Evolutionary conservation across 2,113 vertebrate species (phyloP).

Genomic region (Chaenocephalus aceratus): DNA sequence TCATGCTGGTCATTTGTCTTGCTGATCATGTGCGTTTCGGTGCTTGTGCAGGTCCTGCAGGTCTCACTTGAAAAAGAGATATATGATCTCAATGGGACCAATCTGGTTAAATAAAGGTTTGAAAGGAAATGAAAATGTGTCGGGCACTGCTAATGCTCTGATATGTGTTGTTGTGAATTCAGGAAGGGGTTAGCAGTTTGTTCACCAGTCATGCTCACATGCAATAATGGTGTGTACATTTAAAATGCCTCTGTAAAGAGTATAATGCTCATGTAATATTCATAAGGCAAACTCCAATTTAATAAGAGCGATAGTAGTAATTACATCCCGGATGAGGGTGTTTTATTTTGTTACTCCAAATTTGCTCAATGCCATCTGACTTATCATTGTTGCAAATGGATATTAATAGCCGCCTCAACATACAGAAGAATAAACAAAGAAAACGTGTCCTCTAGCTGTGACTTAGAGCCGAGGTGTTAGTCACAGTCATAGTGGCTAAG

Average conservation of each 20-base stretch:
- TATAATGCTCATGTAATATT: conserved; percentile 66
- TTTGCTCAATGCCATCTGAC: conserved; percentile 63
- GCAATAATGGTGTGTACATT: conserved; percentile 2
- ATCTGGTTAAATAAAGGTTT: too few relatives aligned
- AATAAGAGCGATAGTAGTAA: conserved; percentile 75
- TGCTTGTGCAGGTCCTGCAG: background rate
- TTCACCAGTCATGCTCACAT: background rate
- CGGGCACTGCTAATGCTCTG: background rate
- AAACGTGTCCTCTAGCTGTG: conserved; percentile 55
- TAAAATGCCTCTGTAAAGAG: conserved; percentile 16
- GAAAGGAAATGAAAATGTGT: background rate
- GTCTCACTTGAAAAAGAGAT: too few relatives aligned
- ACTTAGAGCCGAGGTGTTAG: conserved; percentile 47
- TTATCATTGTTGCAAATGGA: conserved; percentile 61
- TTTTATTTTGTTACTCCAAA: conserved; percentile 64
- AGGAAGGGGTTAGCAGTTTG: background rate
- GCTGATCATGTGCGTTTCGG: conserved; percentile 43
- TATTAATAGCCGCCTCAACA: conserved; percentile 64
- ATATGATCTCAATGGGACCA: too few relatives aligned
- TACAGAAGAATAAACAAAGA: conserved; percentile 69
- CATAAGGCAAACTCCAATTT: conserved; percentile 60
- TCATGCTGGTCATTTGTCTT: conserved; percentile 67
- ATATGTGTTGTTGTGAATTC: conserved; percentile 28
- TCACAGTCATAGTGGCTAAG: conserved; percentile 50
- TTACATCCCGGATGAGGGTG: conserved; percentile 63